Evolutionary conservation across 2,888 invertebrate species (phyloP).

Genomic region (Limnephilus marmoratus): DNA sequence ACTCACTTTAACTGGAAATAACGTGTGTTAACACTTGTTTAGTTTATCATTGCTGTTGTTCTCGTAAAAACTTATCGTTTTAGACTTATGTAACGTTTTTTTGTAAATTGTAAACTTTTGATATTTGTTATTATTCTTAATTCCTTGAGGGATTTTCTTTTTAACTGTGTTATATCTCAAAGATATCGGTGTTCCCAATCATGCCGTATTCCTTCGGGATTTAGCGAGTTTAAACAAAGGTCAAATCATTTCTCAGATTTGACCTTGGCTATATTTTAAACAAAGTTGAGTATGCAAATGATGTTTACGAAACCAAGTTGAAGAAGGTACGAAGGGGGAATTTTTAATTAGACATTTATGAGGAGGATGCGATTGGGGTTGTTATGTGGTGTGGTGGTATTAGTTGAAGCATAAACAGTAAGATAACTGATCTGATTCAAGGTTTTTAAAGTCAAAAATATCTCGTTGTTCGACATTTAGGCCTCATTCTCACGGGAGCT

Average conservation of each 20-base stretch:
- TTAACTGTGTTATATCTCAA: not conserved
- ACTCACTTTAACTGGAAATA: not conserved
- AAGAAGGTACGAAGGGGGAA: not conserved
- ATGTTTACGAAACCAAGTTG: not conserved
- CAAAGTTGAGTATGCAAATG: not conserved
- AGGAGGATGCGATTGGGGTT: not conserved
- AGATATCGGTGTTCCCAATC: not conserved
- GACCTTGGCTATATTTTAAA: not conserved
- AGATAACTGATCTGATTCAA: too few species aligned
- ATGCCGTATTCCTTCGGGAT: not conserved
- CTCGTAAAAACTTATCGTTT: not conserved
- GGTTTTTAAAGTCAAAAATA: too few species aligned
- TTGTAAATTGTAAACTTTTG: not conserved
- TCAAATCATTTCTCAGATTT: not conserved
- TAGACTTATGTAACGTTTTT: not conserved
- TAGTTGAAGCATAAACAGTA: too few species aligned
- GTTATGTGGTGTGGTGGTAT: not conserved
- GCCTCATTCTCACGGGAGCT: too few species aligned
- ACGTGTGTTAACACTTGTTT: not conserved
- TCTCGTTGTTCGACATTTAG: too few species aligned
- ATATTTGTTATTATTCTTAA: not conserved
- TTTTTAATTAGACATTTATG: not conserved
- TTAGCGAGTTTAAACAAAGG: not conserved
- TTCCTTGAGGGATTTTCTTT: not conserved
- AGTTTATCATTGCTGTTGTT: not conserved